phyloP scores from a whole-genome alignment of 2,797 vertebrate genomes.

The Pteronotus mesoamericanus region DNA sequence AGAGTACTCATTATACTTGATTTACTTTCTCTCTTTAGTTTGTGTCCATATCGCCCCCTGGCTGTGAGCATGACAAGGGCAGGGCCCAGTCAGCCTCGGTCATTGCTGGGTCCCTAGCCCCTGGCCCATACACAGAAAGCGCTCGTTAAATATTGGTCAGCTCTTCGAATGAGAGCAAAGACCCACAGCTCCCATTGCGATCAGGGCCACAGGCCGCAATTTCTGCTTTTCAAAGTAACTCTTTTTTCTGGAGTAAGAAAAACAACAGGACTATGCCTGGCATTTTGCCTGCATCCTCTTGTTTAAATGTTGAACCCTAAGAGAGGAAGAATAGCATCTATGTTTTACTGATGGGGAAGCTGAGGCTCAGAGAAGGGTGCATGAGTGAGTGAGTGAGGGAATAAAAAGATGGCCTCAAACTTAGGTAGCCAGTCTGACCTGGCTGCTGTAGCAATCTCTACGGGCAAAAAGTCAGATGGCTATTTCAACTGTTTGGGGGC shows the following conservation, averaged over 20 bases:
- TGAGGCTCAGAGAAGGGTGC: background rate
- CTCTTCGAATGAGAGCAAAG: background rate
- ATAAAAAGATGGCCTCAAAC: background rate
- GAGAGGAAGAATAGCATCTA: background rate
- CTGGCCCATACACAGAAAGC: background rate
- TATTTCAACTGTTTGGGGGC: background rate
- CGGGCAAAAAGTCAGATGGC: background rate
- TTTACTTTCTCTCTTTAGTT: background rate
- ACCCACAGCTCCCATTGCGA: background rate
- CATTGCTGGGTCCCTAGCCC: background rate
- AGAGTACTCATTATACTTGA: too few species aligned
- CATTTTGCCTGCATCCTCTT: background rate
- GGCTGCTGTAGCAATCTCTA: fast-evolving
- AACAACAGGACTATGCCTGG: background rate
- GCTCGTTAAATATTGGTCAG: background rate
- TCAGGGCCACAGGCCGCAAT: background rate
- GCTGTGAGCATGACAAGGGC: background rate
- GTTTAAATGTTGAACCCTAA: background rate
- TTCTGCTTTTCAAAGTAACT: background rate
- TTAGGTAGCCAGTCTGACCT: background rate
- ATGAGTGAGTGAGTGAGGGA: background rate
- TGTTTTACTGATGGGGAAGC: background rate
- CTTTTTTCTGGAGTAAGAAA: background rate
- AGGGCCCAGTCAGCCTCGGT: background rate
- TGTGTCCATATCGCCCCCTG: background rate